phyloP scores from a whole-genome alignment of 2,888 invertebrate species.

The Cheilosia scutellata region DNA sequence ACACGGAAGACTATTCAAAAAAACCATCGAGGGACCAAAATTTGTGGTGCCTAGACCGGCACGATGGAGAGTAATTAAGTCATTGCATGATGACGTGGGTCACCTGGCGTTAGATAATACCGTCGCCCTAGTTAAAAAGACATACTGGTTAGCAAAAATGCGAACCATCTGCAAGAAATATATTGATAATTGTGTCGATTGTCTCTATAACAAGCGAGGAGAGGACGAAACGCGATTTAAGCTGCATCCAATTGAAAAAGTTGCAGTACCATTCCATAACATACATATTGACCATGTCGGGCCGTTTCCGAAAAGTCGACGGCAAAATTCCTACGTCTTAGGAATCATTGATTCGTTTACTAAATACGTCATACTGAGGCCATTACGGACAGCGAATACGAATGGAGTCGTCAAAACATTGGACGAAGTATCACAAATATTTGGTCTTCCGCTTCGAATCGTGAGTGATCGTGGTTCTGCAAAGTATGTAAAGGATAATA shows the following conservation, averaged over 20 bases:
- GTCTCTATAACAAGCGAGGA: neutral
- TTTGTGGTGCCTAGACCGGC: constrained; percentile 15
- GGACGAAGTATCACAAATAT: neutral
- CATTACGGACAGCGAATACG: neutral
- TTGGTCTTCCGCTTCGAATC: neutral
- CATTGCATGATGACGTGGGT: constrained; percentile 2
- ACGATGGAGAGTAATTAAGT: constrained; percentile 12
- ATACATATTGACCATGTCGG: constrained; percentile 57
- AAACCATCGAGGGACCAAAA: neutral
- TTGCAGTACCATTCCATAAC: neutral
- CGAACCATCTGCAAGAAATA: neutral
- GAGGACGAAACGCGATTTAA: neutral
- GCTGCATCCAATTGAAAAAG: constrained; percentile 3
- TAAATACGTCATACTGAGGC: neutral
- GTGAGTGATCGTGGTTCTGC: neutral
- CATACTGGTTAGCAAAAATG: neutral
- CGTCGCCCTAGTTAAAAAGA: neutral
- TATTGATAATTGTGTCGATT: neutral
- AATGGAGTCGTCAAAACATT: neutral
- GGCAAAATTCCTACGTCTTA: neutral
- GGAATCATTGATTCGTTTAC: neutral
- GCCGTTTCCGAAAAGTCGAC: neutral
- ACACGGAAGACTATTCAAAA: constrained; percentile 1
- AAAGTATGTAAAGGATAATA: neutral
- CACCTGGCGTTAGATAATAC: neutral